Evolutionary conservation across 1,140 invertebrate genomes (phyloP).

Genomic region (Pseudomyrmex dendroicus): DNA sequence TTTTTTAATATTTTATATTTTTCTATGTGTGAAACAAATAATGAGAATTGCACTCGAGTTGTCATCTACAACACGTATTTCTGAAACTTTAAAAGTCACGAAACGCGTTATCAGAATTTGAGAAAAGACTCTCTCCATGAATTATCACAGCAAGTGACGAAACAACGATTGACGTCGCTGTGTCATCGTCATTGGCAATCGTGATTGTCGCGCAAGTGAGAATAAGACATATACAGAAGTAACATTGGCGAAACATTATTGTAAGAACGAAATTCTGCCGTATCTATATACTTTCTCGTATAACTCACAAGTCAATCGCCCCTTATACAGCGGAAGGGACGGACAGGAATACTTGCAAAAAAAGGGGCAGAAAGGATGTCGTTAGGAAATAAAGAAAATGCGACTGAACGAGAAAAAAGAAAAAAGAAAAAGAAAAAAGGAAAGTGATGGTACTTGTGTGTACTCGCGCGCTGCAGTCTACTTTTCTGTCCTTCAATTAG

Average conservation of each 20-base stretch:
- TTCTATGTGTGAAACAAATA: too few species aligned
- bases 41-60: too few species aligned
- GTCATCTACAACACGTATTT: not conserved
- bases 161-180: conserved; percentile 41
- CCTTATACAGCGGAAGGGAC: conserved; percentile 53
- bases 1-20: too few species aligned
- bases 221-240: not conserved
- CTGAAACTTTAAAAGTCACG: not conserved
- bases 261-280: conserved; percentile 25
- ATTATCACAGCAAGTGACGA: not conserved
- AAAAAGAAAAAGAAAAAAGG: conserved; percentile 8
- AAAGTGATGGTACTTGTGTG: conserved; percentile 17
- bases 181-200: conserved; percentile 53
- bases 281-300: conserved; percentile 43
- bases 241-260: conserved; percentile 20
- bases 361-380: conserved; percentile 38
- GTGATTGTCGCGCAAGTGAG: conserved; percentile 47
- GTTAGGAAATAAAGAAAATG: conserved; percentile 4
- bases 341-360: conserved; percentile 33
- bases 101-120: not conserved
- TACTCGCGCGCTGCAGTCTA: conserved; percentile 28
- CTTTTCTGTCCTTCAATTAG: conserved; percentile 50
- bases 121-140: too few species aligned
- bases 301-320: conserved; percentile 51
- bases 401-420: not conserved